Percentiles rank a stretch among this genome's conserved stretches.
Conservation (phyloP, 2,113 vertebrate genomes). For the Microcebus murinus region DNA sequence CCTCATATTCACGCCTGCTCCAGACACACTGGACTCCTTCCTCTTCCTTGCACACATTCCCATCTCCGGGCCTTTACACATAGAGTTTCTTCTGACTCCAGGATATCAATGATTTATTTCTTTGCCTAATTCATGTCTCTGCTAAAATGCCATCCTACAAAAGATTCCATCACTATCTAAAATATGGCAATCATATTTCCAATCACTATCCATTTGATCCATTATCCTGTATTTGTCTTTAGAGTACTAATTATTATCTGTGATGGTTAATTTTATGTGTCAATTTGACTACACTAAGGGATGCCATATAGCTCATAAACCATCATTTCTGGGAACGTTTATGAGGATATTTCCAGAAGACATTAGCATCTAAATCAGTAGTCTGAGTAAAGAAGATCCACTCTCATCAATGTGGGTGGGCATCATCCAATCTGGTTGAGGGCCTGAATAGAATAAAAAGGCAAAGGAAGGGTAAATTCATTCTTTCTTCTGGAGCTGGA, state of each 20-base stretch:
- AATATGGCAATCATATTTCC: neutral
- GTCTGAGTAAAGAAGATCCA: neutral
- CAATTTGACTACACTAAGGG: neutral
- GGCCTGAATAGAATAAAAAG: neutral
- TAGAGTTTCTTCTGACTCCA: neutral
- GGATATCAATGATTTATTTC: neutral
- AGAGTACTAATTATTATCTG: slow-evolving; percentile 23
- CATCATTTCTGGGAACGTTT: neutral
- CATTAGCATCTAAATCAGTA: neutral
- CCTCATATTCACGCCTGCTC: neutral
- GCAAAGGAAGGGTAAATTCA: neutral
- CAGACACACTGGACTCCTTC: neutral
- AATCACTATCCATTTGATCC: neutral
- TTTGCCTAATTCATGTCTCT: slow-evolving; percentile 26
- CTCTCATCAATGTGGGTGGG: no score
- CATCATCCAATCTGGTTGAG: neutral
- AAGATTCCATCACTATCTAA: slow-evolving; percentile 23
- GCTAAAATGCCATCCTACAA: slow-evolving; percentile 30
- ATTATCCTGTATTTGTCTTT: neutral
- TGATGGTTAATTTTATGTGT: neutral
- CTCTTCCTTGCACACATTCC: neutral
- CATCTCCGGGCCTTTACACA: neutral
- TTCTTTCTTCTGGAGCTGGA: neutral
- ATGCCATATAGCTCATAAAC: neutral
- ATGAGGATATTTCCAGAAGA: neutral